phyloP scores from a whole-genome alignment of 2,113 vertebrate genomes.

The Daphoenositta chrysoptera region DNA sequence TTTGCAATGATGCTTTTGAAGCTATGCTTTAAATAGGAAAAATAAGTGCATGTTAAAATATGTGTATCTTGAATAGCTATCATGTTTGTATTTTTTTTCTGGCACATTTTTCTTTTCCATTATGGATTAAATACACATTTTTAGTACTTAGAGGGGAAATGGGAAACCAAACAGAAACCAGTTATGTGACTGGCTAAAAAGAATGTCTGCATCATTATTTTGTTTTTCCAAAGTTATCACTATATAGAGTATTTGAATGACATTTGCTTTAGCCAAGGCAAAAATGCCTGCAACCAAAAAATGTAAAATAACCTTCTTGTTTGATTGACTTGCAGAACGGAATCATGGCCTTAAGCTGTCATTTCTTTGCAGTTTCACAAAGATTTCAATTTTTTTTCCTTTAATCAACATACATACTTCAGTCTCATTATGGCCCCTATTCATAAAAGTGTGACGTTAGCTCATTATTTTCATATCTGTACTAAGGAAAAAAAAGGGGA shows the following conservation, averaged over 20 bases:
- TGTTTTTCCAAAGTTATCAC: not conserved
- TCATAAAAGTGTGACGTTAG: not conserved
- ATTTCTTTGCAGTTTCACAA: not conserved
- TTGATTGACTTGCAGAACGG: not conserved
- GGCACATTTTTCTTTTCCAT: not conserved
- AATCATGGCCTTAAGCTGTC: not conserved
- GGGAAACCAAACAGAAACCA: not conserved
- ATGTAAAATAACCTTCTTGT: not conserved
- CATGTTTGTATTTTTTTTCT: not conserved
- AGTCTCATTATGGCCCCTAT: not conserved
- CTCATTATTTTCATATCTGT: conserved; percentile 8
- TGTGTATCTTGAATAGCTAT: not conserved
- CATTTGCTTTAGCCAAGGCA: not conserved
- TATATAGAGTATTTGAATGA: not conserved
- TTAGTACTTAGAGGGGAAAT: not conserved
- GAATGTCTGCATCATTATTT: not conserved
- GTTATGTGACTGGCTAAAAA: not conserved
- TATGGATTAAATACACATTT: not conserved
- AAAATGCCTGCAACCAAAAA: not conserved
- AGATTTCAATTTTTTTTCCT: not conserved
- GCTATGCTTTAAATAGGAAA: not conserved
- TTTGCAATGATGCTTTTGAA: not conserved
- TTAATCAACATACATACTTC: not conserved
- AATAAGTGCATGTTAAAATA: not conserved
- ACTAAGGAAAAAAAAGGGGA: accelerated